Percentiles rank a stretch among this genome's conserved stretches.
Conservation (phyloP, 2,113 vertebrate species). For the Petaurus breviceps region DNA sequence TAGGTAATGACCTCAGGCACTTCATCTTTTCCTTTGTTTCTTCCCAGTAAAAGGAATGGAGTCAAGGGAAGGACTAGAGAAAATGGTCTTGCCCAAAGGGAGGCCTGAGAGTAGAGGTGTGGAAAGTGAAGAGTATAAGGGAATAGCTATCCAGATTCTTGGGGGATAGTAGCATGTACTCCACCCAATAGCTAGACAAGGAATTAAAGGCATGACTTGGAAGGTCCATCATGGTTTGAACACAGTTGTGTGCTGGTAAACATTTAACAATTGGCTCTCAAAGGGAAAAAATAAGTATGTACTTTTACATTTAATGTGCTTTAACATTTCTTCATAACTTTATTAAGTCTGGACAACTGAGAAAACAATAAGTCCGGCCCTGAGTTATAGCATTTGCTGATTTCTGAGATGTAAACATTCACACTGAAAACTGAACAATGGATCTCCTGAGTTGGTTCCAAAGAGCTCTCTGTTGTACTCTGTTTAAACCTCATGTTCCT, state of each 20-base stretch:
- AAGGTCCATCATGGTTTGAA: neutral
- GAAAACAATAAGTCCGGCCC: neutral
- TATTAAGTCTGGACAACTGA: neutral
- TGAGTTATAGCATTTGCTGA: neutral
- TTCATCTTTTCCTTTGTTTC: neutral
- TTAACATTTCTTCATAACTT: neutral
- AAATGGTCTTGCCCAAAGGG: neutral
- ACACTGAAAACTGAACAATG: neutral
- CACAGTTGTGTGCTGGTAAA: neutral
- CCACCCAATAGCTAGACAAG: neutral
- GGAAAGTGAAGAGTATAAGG: neutral
- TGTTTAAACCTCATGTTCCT: conserved; percentile 7
- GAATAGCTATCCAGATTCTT: neutral
- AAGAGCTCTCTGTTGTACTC: neutral
- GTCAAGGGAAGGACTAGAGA: neutral
- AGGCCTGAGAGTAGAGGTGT: neutral
- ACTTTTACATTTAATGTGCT: neutral
- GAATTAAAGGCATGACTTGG: conserved; percentile 45
- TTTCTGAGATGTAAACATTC: neutral
- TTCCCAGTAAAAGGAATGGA: neutral
- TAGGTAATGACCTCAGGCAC: neutral
- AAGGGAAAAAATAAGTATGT: neutral
- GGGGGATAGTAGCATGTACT: neutral
- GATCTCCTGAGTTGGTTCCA: neutral
- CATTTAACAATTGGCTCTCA: neutral